Evolutionary conservation across 2,113 vertebrate species (phyloP), one percentile per base, ranked within the genome.

Genomic region (Dolichotis patagonum): DNA sequence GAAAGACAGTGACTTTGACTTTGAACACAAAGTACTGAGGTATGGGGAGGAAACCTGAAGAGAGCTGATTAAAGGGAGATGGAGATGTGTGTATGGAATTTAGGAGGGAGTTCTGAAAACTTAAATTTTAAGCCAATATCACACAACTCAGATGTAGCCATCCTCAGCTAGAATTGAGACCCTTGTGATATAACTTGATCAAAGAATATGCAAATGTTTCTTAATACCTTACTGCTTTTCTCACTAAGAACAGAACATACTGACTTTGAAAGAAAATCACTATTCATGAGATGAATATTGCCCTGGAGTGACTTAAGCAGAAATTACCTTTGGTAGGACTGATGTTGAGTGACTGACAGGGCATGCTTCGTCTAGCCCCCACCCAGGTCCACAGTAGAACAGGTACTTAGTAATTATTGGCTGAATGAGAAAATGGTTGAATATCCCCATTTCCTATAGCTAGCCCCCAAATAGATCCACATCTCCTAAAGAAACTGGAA

Each of bases 261-360:
- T 20, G 35, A 75, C 46, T 92, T 94, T 65, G 77, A 65, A 90
- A 92, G 41, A 71, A 91, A 96, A 83, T 90, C 60, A 71, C 0
- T 41, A 30, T 38, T 69, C 65, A 90, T 24, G 12, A 73, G 67
- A 49, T 80, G 26, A 84, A 20, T 95, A 54, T 62, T 69, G 26
- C 13, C 43, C 17, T 83, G 35, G 26, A n/a, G 43, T 73, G 81
- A 80, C 56, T 24, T 77, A 84, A 49, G 60, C 65, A 43, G 62
- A 96, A 95, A 65, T 19, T 9, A 82, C 5, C 22, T 30, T 67
- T 17, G 32, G 60, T 46, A 46, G 26, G 13, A 49, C 5, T 97
- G 67, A 60, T 35, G 32, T 56, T 63, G 20, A 78, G 67, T 86
- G 80, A 78, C 38, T 22, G 12, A 88, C 75, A 75, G 13, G 43